phyloP scores from a whole-genome alignment of 2,113 vertebrate genomes.

The Stictonetta naevosa region DNA sequence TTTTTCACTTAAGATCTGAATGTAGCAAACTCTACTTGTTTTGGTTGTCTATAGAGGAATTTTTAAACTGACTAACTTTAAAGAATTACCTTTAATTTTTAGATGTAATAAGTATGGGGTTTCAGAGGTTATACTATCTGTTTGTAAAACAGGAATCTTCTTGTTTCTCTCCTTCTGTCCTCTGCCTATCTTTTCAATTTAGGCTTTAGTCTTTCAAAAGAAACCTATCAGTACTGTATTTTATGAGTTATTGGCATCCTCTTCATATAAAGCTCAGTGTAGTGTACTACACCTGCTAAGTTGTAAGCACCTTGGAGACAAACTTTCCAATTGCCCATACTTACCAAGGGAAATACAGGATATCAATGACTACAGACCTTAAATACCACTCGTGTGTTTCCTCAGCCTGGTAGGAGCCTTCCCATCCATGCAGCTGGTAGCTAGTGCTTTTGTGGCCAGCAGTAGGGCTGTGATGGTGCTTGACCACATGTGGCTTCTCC shows the following conservation, averaged over 20 bases:
- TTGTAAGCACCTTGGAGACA: neutral
- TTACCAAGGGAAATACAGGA: neutral
- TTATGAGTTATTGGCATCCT: neutral
- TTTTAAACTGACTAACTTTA: neutral
- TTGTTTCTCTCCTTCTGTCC: neutral
- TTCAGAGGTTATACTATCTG: neutral
- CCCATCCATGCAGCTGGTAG: neutral
- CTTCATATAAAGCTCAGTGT: neutral
- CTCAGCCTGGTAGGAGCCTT: neutral
- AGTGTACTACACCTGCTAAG: neutral
- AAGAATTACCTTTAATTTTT: neutral
- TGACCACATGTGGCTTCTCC: neutral
- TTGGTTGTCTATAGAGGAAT: neutral
- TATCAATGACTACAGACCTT: constrained; percentile 10
- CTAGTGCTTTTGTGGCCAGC: neutral
- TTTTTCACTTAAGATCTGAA: neutral
- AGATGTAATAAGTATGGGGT: neutral
- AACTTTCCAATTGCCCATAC: neutral
- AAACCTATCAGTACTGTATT: neutral
- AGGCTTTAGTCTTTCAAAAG: neutral
- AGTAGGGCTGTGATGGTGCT: neutral
- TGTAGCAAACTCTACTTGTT: neutral
- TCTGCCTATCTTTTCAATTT: neutral
- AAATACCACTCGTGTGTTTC: neutral
- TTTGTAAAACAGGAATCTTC: neutral